These are phyloP conservation scores for Ametastegia equiseti DNA, from an alignment of 2,888 invertebrate species.

Conservation along the genomic window DNA sequence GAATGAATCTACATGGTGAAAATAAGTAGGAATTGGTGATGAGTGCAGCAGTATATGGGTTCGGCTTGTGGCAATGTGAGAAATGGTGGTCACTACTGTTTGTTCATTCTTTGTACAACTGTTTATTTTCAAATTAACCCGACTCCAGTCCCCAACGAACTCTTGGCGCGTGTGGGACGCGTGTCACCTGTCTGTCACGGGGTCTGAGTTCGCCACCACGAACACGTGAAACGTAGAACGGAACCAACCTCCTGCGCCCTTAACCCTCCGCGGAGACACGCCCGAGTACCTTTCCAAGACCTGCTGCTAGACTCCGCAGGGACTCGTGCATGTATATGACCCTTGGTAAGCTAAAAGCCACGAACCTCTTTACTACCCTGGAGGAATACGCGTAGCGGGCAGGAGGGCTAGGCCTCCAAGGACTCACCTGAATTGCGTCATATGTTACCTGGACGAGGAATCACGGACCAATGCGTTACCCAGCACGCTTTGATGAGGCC, in stretches of 20 bases:
- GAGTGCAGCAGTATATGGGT: too few species aligned
- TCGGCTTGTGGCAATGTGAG: neutral
- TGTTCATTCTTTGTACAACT: constrained; percentile 59
- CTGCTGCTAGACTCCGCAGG: constrained; percentile 39
- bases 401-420: neutral
- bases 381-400: neutral
- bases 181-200: constrained; percentile 75
- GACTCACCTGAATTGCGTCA: constrained; percentile 55
- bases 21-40: too few species aligned
- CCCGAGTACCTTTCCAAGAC: constrained; percentile 31
- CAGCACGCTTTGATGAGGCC: constrained; percentile 51
- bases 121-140: constrained; percentile 63
- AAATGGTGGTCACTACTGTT: constrained; percentile 55
- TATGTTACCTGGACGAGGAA: constrained; percentile 67
- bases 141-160: constrained; percentile 34
- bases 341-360: constrained; percentile 12
- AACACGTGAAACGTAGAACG: constrained; percentile 13
- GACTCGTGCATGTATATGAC: neutral
- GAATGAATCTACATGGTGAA: too few species aligned
- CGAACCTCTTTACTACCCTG: constrained; percentile 13
- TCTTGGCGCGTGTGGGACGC: constrained; percentile 69
- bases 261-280: constrained; percentile 54
- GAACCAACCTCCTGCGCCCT: neutral
- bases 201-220: constrained; percentile 59
- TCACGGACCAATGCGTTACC: constrained; percentile 69